Evolutionary conservation across 2,888 invertebrate species (phyloP), one percentile per base, ranked within the genome.

Genomic region (Epinotia bilunana): DNA sequence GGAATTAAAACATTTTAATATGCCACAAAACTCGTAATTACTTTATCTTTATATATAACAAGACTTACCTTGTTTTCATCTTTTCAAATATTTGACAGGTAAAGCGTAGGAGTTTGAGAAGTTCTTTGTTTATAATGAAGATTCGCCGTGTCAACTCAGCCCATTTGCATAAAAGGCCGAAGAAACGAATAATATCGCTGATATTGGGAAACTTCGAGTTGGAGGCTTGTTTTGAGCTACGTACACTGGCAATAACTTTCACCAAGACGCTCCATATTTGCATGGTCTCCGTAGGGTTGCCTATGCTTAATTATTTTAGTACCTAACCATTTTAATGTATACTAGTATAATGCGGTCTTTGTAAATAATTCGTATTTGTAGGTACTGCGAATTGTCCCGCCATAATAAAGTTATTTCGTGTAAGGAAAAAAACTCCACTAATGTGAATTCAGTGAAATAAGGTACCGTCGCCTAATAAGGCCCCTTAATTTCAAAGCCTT

Each of bases 161-260:
- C 78, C 84, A 87, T 87, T 86, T 85, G 80, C 85, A 88, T 87
- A 85, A 85, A 84, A 84, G 83, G 82, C 69, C 81, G 83, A 79
- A 80, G 83, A 83, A 87, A 86, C 84, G 85, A 89, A 89, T 87
- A 88, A 88, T 87, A 89, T 86, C 83, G 82, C 80, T 83, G 87
- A 88, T 90, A 91, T 91, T 91, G 88, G 87, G 83, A 89, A 91
- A 91, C 88, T 91, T 90, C 81, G 85, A 80, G 83, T 91, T 90
- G 81, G 85, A 80, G 83, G 82, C 83, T 84, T 86, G 84, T 86
- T 87, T 88, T 86, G 84, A 85, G 83, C 81, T 82, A 82, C 82
- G 81, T 83, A 83, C 81, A 80, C 79, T 84, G 84, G 86, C 87
- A 88, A 88, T 87, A 87, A 87, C 83, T 83, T 82, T 80, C 81